A percentile compares a stretch with the other conserved stretches of the same genome.
Conservation (phyloP, 2,113 vertebrate species). For the Eubucco bourcierii region DNA sequence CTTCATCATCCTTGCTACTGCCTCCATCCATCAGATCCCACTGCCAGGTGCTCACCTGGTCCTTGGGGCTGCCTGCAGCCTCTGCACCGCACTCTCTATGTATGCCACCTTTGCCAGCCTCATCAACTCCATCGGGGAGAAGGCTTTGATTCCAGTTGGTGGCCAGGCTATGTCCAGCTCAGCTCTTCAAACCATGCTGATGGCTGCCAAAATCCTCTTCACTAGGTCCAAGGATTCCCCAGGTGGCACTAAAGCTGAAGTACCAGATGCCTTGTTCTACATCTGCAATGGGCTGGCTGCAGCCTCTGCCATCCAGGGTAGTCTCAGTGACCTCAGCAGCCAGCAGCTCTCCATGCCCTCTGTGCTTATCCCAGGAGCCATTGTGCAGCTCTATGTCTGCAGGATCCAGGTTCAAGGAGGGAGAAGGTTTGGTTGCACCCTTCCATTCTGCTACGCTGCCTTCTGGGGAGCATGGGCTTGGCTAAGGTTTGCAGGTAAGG, state of each 20-base stretch:
- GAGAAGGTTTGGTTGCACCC: slow-evolving; percentile 78
- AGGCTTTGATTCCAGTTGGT: slow-evolving; percentile 82
- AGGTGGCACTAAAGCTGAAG: slow-evolving; percentile 4
- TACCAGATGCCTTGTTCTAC: slow-evolving; percentile 85
- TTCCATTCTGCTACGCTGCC: slow-evolving; percentile 81
- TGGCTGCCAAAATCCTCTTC: background rate
- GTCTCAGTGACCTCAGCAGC: slow-evolving; percentile 8
- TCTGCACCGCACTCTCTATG: slow-evolving; percentile 76
- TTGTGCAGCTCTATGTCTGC: slow-evolving; percentile 83
- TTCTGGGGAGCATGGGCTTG: slow-evolving; percentile 88
- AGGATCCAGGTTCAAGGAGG: slow-evolving; percentile 80
- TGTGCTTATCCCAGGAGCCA: slow-evolving; percentile 83
- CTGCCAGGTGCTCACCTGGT: slow-evolving; percentile 71
- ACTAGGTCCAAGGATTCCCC: background rate
- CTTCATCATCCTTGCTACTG: slow-evolving; percentile 79
- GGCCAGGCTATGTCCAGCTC: slow-evolving; percentile 74
- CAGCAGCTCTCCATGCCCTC: slow-evolving; percentile 80
- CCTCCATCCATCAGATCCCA: slow-evolving; percentile 83
- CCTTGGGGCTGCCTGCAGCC: slow-evolving; percentile 81
- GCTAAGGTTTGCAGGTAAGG: slow-evolving; percentile 85
- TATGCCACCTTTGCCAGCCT: slow-evolving; percentile 85
- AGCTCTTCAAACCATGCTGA: slow-evolving; percentile 56
- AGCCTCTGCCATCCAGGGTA: slow-evolving; percentile 77
- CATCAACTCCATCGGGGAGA: slow-evolving; percentile 89
- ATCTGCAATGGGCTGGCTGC: slow-evolving; percentile 85